These are phyloP conservation scores for Pedetes capensis DNA, from an alignment of 2,113 vertebrate species.

Conservation along the genomic window DNA sequence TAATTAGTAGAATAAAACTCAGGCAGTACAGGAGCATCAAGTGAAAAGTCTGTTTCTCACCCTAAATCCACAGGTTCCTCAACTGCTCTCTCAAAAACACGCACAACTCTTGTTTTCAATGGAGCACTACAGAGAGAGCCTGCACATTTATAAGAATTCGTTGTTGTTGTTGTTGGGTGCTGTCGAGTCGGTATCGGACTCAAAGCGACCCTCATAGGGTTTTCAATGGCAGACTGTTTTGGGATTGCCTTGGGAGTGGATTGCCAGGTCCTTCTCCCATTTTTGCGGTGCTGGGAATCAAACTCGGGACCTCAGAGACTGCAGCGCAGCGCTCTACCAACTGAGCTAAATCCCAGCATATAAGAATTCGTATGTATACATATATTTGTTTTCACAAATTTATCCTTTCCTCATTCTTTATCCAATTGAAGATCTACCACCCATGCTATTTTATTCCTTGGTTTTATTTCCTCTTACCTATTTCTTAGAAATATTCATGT, in stretches of 20 bases:
- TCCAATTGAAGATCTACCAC: background rate
- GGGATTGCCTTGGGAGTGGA: no score
- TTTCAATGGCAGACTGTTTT: no score
- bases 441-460: background rate
- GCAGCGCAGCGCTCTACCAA: no score
- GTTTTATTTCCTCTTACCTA: background rate
- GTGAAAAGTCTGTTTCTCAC: background rate
- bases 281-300: no score
- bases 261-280: no score
- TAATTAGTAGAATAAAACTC: background rate
- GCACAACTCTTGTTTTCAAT: background rate
- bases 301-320: no score
- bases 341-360: no score
- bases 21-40: background rate
- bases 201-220: no score
- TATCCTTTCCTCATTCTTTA: background rate
- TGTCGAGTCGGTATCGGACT: no score
- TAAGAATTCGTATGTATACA: accelerated
- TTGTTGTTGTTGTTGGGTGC: no score
- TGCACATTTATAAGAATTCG: background rate
- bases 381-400: background rate
- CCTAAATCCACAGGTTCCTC: background rate
- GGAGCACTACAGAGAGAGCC: background rate
- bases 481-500: slow-evolving; percentile 32
- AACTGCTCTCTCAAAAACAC: background rate